Base-by-base conservation (phyloP, 2,113 vertebrate species). In the Phyllostomus discolor region DNA sequence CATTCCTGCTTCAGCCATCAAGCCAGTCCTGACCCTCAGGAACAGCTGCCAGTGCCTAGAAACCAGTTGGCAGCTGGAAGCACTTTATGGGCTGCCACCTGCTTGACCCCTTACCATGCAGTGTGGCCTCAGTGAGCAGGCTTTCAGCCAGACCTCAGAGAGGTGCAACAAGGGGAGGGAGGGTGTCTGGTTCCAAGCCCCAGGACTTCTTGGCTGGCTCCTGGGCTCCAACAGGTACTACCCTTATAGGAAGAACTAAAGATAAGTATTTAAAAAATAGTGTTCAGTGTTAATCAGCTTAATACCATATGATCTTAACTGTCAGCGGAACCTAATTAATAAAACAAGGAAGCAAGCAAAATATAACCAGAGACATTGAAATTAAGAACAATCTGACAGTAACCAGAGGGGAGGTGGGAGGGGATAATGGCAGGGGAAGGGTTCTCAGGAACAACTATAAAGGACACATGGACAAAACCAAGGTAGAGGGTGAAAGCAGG, bases 31-130 rank as follows among this genome's bases (percentile, higher is more conserved):
- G 14, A 7, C 62, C n/a, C 46, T 50, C 5, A 19, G 48, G 38
- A 52, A n/a, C 10, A n/a, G 33, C 33, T 1, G 38, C 17, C 1
- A 14, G 57, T 69, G 33, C 57, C 31, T 43, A 69, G 66, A 48
- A 59, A 38, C 10, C 22, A 1, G 15, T 0, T 12, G 33, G 69
- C 43, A 16, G 4, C 10, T 7, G 9, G 38, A 69, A 59, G 20
- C 46, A 43, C 0, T 10, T 15, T 6, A 26, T 79, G 64, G 88
- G 88, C 62, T 33, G 46, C 69, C 5, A 17, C 16, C 33, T 0
- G 1, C 79, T 52, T 16, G 9, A 48, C 4, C 19, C 43, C 19
- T 33, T 6, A 1, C 1, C 5, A 0, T 19, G 4, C 2, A 6
- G 54, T 1, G 14, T 1, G 26, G 48, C 41, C 20, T 12, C 15